Percentiles rank a stretch among this genome's conserved stretches.
phyloP scores from a whole-genome alignment of 2,113 vertebrate species.

The Microcebus griseorufus region DNA sequence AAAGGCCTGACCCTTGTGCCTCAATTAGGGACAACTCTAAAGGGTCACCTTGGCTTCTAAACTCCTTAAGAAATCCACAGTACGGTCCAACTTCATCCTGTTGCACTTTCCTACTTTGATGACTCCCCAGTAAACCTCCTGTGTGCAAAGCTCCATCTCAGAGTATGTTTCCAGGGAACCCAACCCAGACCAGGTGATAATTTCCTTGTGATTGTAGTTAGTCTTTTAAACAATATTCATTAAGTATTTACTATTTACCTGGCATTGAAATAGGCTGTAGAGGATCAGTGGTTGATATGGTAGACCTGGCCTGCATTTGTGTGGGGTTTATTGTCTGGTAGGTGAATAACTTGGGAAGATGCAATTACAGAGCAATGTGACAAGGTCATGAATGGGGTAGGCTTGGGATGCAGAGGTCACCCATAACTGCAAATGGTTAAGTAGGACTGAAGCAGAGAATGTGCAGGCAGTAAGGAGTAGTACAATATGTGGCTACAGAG shows the following conservation, averaged over 20 bases:
- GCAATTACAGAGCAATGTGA: background rate
- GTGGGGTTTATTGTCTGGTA: background rate
- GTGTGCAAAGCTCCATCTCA: background rate
- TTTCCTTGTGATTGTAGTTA: conserved; percentile 20
- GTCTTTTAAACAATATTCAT: background rate
- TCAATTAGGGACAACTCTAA: background rate
- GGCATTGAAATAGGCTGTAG: background rate
- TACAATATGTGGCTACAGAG: background rate
- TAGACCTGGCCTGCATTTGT: background rate
- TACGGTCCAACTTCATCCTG: background rate
- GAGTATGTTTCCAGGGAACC: conserved; percentile 6
- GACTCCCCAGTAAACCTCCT: background rate
- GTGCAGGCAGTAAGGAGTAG: background rate
- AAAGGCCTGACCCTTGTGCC: background rate
- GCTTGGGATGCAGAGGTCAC: background rate
- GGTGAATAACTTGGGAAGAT: background rate
- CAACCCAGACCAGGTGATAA: background rate
- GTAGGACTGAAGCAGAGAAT: background rate
- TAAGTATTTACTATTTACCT: conserved; percentile 17
- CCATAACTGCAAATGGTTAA: background rate
- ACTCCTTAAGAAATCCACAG: background rate
- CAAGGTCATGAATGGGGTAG: background rate
- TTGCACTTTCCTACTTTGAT: background rate
- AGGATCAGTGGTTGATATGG: background rate
- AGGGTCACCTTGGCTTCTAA: background rate